Base-by-base conservation (phyloP, 2,797 vertebrate species). In the Chiroxiphia lanceolata region DNA sequence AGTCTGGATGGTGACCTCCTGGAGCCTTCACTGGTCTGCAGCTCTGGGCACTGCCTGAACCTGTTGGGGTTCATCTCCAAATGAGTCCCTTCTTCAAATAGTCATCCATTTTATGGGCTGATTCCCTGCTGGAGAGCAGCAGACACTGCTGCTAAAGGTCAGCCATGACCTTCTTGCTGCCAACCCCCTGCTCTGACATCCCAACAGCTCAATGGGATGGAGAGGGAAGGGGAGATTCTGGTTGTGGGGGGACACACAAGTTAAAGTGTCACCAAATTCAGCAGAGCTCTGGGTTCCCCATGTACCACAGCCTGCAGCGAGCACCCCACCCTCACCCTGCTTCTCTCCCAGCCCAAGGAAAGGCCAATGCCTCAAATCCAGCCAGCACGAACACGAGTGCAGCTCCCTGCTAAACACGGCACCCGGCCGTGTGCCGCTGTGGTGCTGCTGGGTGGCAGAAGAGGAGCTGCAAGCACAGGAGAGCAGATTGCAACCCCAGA, bases 231-330 rank as follows among this genome's bases (percentile, higher is more conserved):
- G 25, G 31, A 63, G 8, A 54, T 42, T 51, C 29, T 51, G n/a
- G 40, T 23, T 36, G 7, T 7, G 19, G 34, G 29, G 23, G 29
- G 26, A n/a, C 25, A 51, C 53, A 14, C 25, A 48, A 10, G 17
- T 38, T n/a, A 40, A 81, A 34, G 34, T 11, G 13, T 61, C 87
- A 56, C 29, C 33, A 48, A 54, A 53, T 34, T 56, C 60, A 74
- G 56, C 60, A 56, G 70, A 47, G 47, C 36, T 34, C 38, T 10
- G 31, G 4, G 26, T n/a, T 47, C 31, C 29, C n/a, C 23, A 3
- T 0, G 2, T 38, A 25, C 54, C 34, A 19, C 42, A 6, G 70
- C 11, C 51, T 47, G 51, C 42, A 34, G 77, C 0, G 0, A 31
- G 16, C 22, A 20, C 45, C 19, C 22, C 12, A 3, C 14, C 65